Percentiles rank a stretch among this genome's conserved stretches.
Conservation (phyloP, 2,113 vertebrate species). For the Saiga tatarica region DNA sequence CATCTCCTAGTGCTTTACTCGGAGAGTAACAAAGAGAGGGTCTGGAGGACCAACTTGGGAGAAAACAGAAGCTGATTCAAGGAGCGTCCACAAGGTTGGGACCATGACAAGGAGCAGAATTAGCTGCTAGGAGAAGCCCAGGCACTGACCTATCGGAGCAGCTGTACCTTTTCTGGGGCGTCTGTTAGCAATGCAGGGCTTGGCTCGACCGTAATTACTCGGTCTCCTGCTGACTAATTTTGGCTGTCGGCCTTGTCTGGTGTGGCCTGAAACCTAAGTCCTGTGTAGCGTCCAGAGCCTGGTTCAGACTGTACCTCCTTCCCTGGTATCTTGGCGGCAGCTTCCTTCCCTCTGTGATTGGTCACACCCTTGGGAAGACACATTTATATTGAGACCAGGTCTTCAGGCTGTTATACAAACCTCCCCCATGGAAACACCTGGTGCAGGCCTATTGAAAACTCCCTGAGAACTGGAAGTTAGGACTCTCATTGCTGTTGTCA, state of each 20-base stretch:
- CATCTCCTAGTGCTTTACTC: fast-evolving
- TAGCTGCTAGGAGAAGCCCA: background rate
- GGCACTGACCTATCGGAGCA: background rate
- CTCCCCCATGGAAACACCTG: background rate
- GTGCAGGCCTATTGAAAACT: background rate
- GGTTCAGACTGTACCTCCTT: background rate
- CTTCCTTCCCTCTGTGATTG: background rate
- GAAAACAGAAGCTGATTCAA: background rate
- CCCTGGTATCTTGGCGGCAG: background rate
- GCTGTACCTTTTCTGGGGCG: background rate
- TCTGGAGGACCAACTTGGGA: background rate
- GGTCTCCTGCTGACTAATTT: background rate
- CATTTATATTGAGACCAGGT: too few species aligned
- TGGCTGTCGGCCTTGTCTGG: background rate
- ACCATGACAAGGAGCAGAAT: too few species aligned
- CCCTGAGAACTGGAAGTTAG: background rate
- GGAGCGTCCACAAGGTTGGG: background rate
- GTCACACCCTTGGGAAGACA: background rate
- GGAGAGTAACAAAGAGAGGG: background rate
- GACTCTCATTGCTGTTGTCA: background rate
- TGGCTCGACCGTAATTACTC: background rate
- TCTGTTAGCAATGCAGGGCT: background rate
- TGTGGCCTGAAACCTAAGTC: background rate
- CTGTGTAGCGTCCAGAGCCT: background rate
- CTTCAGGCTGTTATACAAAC: background rate